Conservation (phyloP, 2,113 vertebrate species). For the Corvus hawaiiensis region DNA sequence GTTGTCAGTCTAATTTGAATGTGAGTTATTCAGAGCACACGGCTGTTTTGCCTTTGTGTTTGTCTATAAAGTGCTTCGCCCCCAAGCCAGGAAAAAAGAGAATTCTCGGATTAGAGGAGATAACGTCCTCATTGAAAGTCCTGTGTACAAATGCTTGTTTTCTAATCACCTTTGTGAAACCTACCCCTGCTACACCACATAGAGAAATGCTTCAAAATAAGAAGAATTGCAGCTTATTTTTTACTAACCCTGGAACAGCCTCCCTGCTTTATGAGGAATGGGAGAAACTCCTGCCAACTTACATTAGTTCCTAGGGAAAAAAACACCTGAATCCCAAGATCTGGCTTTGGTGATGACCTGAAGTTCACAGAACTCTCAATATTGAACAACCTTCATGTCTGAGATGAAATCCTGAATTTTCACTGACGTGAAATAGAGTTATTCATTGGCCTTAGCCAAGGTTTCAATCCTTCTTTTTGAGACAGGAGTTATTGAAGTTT, state of each 20-base stretch:
- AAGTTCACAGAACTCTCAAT: background rate
- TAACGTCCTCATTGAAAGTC: background rate
- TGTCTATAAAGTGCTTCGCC: background rate
- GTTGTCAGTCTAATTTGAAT: conserved; percentile 57
- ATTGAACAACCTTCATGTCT: background rate
- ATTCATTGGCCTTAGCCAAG: background rate
- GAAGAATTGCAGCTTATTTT: conserved; percentile 3
- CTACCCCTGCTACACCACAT: background rate
- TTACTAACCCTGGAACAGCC: background rate
- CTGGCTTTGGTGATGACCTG: background rate
- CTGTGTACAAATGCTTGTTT: conserved; percentile 3
- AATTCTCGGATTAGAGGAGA: background rate
- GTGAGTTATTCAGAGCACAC: background rate
- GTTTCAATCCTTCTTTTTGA: conserved; percentile 7
- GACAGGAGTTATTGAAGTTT: background rate
- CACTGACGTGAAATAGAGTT: conserved; percentile 1
- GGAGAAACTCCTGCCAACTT: background rate
- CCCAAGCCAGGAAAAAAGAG: background rate
- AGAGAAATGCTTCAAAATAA: conserved; percentile 1
- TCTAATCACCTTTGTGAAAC: conserved; percentile 21
- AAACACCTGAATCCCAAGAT: background rate
- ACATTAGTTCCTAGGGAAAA: background rate
- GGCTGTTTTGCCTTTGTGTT: conserved; percentile 33
- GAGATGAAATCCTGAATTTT: conserved; percentile 6
- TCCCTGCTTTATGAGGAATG: background rate